Evolutionary conservation across 37 sponge, comb jelly and placozoan genomes (phyloP).

Genomic region (Agelas oroides): DNA sequence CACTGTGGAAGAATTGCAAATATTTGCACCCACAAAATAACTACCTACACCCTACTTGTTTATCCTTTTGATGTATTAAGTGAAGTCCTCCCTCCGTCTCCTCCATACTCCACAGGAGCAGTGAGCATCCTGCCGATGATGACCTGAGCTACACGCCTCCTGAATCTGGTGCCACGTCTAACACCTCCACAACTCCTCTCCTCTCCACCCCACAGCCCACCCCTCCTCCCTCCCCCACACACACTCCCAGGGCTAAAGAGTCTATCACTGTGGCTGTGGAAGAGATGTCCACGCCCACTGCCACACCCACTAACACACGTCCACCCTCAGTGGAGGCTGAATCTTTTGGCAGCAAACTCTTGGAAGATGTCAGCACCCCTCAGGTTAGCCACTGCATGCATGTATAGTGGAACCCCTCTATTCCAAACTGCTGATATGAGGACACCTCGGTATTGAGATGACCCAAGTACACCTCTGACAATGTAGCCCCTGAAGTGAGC

Average conservation of each 20-base stretch:
- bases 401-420: no score
- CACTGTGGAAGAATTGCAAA: no score
- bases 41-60: no score
- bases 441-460: no score
- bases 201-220: constrained; percentile 47
- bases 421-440: no score
- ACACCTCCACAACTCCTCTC: neutral
- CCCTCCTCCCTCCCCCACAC: constrained; percentile 18
- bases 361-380: constrained; percentile 39
- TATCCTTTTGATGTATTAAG: no score
- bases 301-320: constrained; percentile 55
- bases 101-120: no score
- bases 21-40: no score
- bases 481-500: no score
- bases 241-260: neutral
- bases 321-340: constrained; percentile 30
- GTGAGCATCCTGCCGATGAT: neutral
- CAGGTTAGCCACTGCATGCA: constrained; percentile 29
- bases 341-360: neutral
- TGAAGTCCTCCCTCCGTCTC: no score
- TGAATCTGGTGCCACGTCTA: constrained; percentile 1
- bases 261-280: neutral
- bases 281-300: no score
- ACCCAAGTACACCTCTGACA: no score
- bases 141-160: constrained; percentile 43